Conservation (phyloP, 2,113 vertebrate genomes). For the Coptodon rendalli region DNA sequence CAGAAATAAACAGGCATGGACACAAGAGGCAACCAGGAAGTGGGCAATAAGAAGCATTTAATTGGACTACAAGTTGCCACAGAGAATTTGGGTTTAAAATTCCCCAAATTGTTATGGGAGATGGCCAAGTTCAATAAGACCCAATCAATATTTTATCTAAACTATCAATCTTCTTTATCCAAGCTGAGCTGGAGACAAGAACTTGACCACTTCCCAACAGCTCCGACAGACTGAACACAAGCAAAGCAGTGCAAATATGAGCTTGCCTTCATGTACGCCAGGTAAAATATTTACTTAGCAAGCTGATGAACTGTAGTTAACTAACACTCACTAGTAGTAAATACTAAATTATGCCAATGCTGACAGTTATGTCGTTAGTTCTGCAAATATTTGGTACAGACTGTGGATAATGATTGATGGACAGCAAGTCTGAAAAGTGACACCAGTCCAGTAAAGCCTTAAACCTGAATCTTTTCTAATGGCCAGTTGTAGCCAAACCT, state of each 20-base stretch:
- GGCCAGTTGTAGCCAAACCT: neutral
- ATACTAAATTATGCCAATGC: neutral
- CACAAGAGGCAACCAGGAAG: constrained; percentile 65
- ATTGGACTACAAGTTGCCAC: constrained; percentile 19
- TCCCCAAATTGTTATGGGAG: neutral
- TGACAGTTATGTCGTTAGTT: neutral
- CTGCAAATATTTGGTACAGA: neutral
- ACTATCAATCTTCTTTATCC: neutral
- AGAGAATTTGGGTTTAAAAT: neutral
- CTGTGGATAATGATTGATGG: neutral
- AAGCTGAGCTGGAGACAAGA: neutral
- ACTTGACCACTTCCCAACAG: neutral
- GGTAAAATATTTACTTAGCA: neutral
- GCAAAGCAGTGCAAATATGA: neutral
- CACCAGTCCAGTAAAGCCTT: neutral
- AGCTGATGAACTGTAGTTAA: neutral
- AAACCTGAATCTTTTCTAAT: neutral
- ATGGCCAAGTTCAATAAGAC: neutral
- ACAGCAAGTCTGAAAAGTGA: neutral
- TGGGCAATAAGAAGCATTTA: constrained; percentile 66
- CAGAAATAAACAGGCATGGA: constrained; percentile 68
- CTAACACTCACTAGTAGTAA: neutral
- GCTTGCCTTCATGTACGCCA: neutral
- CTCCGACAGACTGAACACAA: neutral
- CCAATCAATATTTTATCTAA: neutral